Evolutionary conservation across 1,140 invertebrate genomes (phyloP), one percentile per base, ranked within the genome.

Genomic region (Plodia interpunctella): DNA sequence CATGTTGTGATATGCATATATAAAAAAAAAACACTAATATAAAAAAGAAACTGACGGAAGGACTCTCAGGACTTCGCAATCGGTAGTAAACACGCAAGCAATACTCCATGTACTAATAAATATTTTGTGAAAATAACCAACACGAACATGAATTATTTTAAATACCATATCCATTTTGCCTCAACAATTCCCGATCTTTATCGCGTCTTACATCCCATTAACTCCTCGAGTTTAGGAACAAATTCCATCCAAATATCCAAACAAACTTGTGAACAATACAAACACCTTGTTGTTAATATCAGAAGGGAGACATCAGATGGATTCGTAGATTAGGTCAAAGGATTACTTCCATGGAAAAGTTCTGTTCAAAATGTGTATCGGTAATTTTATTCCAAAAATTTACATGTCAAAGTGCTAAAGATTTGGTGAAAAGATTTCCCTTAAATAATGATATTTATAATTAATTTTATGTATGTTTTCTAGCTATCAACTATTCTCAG

Each of bases 141-240:
- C n/a, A n/a, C n/a, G n/a, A n/a, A n/a, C n/a, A n/a, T n/a, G n/a
- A n/a, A 25, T 2, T 25, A 6, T 25, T 9, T 1, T 51, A 51
- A 51, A 51, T 51, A 55, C 61, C 32, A 32, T 52, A 49, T 50
- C 59, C 9, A 55, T 61, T 30, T 38, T 21, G 17, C 32, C 55
- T 19, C 57, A 53, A 49, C 44, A 63, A 21, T 35, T 60, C 54
- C 30, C 32, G 62, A 64, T 65, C 60, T 50, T 53, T 49, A 59
- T 17, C 61, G 53, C 60, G 55, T 55, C 62, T 64, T 58, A 59
- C 64, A 51, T 63, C 35, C 68, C 66, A 66, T 71, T 71, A 69
- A 65, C 68, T 60, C 62, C 0, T 55, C 9, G 65, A 74, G 71
- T 76, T 74, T 55, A 62, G 63, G 56, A 72, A 75, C 72, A 70